A percentile compares a stretch with the other conserved stretches of the same genome.
Evolutionary conservation across 2,113 vertebrate genomes (phyloP).

Genomic region (Sylvilagus bachmani): DNA sequence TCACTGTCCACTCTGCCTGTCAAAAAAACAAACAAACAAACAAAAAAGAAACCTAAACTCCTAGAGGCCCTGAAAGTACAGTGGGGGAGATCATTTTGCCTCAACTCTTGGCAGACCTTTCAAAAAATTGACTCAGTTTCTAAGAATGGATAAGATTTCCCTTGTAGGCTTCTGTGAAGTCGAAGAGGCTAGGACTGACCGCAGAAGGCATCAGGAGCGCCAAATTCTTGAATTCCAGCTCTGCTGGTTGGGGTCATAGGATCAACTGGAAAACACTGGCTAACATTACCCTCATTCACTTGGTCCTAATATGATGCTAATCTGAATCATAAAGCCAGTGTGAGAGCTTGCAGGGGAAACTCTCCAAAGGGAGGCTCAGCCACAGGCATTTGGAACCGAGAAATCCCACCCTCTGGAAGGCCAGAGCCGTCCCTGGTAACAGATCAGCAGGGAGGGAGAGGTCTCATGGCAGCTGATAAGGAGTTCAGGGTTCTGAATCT

Average conservation of each 20-base stretch:
- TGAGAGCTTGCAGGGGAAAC: not conserved
- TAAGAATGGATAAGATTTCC: slow-evolving; percentile 74
- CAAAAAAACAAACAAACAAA: too few species aligned
- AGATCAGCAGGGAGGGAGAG: not conserved
- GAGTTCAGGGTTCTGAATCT: not conserved
- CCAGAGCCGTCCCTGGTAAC: not conserved
- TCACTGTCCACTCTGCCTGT: too few species aligned
- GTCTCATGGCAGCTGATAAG: not conserved
- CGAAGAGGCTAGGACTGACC: slow-evolving; percentile 47
- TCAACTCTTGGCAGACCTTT: slow-evolving; percentile 11
- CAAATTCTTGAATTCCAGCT: slow-evolving; percentile 43
- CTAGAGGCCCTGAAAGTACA: not conserved
- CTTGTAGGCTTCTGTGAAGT: slow-evolving; percentile 59
- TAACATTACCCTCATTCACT: not conserved
- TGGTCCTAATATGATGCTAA: not conserved
- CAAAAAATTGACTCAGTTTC: slow-evolving; percentile 54
- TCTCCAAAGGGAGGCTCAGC: not conserved
- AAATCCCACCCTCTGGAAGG: not conserved
- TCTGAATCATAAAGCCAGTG: not conserved
- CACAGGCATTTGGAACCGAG: not conserved
- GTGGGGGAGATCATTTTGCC: not conserved
- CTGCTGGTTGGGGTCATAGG: slow-evolving; percentile 30
- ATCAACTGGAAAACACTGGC: slow-evolving; percentile 20
- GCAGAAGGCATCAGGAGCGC: slow-evolving; percentile 48
- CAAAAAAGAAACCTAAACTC: too few species aligned